A percentile compares a stretch with the other conserved stretches of the same genome.
phyloP scores from a whole-genome alignment of 2,888 invertebrate genomes.

The Acanthosepion pharaonis region DNA sequence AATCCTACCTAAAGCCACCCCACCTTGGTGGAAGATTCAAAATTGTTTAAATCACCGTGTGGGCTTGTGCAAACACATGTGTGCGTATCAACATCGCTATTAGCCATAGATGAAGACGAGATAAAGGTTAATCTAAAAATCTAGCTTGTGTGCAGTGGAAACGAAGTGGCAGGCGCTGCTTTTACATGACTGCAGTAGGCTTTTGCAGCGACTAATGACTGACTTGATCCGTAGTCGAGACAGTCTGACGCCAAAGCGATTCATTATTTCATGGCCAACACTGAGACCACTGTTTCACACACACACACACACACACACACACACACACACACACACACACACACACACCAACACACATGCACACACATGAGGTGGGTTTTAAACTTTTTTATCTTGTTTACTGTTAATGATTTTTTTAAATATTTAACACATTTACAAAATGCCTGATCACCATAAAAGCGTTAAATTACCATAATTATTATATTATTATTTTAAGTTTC shows the following conservation, averaged over 20 bases:
- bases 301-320: neutral
- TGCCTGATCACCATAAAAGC: no score
- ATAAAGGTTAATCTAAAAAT: neutral
- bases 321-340: neutral
- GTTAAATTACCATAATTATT: no score
- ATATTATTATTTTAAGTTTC: no score
- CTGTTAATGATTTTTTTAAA: no score
- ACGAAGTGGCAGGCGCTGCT: neutral
- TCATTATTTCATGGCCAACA: neutral
- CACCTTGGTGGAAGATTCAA: neutral
- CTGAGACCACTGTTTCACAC: neutral
- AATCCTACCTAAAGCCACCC: neutral
- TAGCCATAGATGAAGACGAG: neutral
- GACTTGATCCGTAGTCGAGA: neutral
- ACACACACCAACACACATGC: neutral
- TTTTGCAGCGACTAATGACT: conserved; percentile 18
- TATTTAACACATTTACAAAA: no score
- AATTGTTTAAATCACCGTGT: neutral
- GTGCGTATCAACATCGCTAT: neutral
- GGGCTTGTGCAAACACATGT: conserved; percentile 18
- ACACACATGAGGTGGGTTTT: no score
- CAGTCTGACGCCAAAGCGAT: conserved; percentile 8
- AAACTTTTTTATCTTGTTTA: no score
- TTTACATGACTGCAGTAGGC: neutral
- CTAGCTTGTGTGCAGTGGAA: neutral